phyloP scores from a whole-genome alignment of 2,113 vertebrate species.

The Polypterus senegalus region DNA sequence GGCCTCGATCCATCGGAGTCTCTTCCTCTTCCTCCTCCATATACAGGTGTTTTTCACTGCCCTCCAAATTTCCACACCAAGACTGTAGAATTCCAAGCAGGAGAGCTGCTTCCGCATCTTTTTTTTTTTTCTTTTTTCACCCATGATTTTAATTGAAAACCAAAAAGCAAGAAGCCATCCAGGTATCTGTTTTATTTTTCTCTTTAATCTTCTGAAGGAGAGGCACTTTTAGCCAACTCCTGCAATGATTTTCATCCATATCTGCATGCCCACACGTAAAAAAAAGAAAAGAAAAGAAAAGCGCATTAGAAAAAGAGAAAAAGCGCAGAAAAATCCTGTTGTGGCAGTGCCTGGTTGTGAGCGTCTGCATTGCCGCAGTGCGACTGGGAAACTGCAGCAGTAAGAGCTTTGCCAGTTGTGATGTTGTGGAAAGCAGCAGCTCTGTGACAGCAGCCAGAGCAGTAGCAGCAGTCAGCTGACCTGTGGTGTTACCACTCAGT shows the following conservation, averaged over 20 bases:
- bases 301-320: conserved; percentile 20
- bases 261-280: conserved; percentile 6
- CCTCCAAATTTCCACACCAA: too few species aligned
- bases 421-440: conserved; percentile 56
- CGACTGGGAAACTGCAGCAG: conserved; percentile 50
- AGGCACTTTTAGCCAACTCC: too few species aligned
- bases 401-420: conserved; percentile 55
- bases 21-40: not conserved
- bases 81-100: too few species aligned
- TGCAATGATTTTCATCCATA: too few species aligned
- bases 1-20: conserved; percentile 35
- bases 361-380: conserved; percentile 53
- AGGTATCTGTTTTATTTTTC: conserved; percentile 33
- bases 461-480: conserved; percentile 70
- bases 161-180: conserved; percentile 25
- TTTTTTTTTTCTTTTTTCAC: not conserved
- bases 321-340: conserved; percentile 23
- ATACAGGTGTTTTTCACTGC: too few species aligned
- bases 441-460: conserved; percentile 45
- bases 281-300: conserved; percentile 4
- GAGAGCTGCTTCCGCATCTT: not conserved
- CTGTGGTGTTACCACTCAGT: conserved; percentile 50
- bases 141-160: conserved; percentile 29
- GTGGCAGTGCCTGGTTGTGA: conserved; percentile 40
- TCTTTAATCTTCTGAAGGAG: conserved; percentile 16